Base-by-base conservation (phyloP, 2,888 invertebrate genomes). In the Dusona sp. region DNA sequence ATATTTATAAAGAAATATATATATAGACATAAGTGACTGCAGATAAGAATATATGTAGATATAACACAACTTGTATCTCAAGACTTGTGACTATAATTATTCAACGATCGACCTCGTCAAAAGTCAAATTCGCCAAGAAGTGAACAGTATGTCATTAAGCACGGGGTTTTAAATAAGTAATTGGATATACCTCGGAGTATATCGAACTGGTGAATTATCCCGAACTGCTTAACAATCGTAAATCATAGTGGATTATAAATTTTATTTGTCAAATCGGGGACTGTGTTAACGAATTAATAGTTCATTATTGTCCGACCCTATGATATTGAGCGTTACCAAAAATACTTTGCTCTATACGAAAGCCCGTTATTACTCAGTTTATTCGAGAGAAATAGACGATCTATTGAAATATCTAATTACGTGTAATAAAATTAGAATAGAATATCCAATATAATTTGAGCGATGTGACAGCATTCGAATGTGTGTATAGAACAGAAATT, bases 81-180 rank as follows among this genome's bases (percentile, higher is more conserved):
- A 72, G 51, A 72, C 48, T 61, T n/a, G 45, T 33, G 33, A 72
- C 25, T 29, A 61, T 74, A 74, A 74, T 74, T 74, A 61, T 57
- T 33, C 25, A 25, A 42, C 61, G 57, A 61, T 61, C 29, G 38
- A 16, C n/a, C 42, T 33, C 25, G 54, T 61, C 22, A 25, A 19
- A 19, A 74, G n/a, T 42, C 8, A 61, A 19, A 29, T 51, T 72
- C 67, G 33, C 11, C n/a, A 19, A 33, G n/a, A 19, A 65, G 19
- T n/a, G 36, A 65, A 16, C n/a, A 19, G 48, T n/a, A 3, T 19
- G 19, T 48, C 42, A 48, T n/a, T 3, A 48, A 3, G 1, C 6
- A 19, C 6, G 6, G 19, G 6, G 7, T 48, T n/a, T 48, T 19
- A 19, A 19, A 48, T 19, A 48, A 48, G 19, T 19, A 48, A 48